Conservation (phyloP, 2,888 invertebrate genomes). For the Drosophila longiperda region DNA sequence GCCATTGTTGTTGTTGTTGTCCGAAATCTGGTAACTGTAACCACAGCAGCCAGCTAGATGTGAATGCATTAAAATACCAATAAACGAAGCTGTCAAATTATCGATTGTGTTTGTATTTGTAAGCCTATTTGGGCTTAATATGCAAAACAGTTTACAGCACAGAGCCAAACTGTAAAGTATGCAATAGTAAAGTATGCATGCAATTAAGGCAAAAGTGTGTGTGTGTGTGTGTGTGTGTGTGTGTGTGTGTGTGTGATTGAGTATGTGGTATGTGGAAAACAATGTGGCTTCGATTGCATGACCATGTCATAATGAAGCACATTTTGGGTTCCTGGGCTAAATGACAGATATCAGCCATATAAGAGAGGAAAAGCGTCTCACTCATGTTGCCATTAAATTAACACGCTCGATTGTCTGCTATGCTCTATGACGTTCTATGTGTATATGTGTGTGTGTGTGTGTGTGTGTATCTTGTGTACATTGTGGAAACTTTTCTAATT, state of each 20-base stretch:
- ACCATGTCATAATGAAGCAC: constrained; percentile 65
- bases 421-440: constrained; percentile 11
- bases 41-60: constrained; percentile 8
- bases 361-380: constrained; percentile 37
- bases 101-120: constrained; percentile 50
- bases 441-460: constrained; percentile 10
- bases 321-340: constrained; percentile 29
- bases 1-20: background rate
- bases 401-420: constrained; percentile 68
- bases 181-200: constrained; percentile 49
- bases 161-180: constrained; percentile 41
- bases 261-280: constrained; percentile 34
- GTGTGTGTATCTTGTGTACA: constrained; percentile 53
- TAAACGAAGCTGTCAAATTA: constrained; percentile 54
- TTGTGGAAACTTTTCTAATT: constrained; percentile 78
- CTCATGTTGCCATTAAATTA: constrained; percentile 76
- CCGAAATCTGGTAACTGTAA: constrained; percentile 5
- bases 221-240: background rate
- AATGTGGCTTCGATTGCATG: constrained; percentile 65
- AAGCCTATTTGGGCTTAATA: constrained; percentile 42
- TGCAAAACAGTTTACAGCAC: constrained; percentile 51
- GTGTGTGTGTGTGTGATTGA: constrained; percentile 13
- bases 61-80: constrained; percentile 27
- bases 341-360: constrained; percentile 55
- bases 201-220: constrained; percentile 51